These are phyloP conservation scores for Balanococcus diminutus DNA, from an alignment of 2,888 invertebrate species.

Conservation along the genomic window DNA sequence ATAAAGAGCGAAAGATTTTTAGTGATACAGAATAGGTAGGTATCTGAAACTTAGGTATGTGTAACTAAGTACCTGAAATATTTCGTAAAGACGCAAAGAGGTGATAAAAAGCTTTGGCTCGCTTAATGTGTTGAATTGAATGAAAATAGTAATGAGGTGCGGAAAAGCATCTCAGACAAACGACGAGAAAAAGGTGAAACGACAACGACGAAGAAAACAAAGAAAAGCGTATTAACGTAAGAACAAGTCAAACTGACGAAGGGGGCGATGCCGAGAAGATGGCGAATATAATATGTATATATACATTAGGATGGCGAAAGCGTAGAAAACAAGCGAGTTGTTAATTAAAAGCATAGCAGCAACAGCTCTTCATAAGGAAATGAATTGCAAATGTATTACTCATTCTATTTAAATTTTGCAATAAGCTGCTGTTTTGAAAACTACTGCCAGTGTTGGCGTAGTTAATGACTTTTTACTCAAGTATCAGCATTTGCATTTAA, in stretches of 20 bases:
- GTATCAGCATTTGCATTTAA: slow-evolving; percentile 55
- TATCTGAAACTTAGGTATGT: neutral
- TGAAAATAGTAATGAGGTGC: neutral
- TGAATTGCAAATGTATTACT: slow-evolving; percentile 53
- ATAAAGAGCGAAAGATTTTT: neutral
- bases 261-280: neutral
- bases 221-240: neutral
- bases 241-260: neutral
- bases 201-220: neutral
- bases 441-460: neutral
- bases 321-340: slow-evolving; percentile 36
- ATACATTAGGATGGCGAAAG: neutral
- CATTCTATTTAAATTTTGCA: slow-evolving; percentile 50
- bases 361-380: slow-evolving; percentile 49
- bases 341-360: slow-evolving; percentile 52
- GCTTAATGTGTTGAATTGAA: neutral
- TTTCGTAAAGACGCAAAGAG: neutral
- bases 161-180: neutral
- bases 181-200: neutral
- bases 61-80: too few relatives aligned
- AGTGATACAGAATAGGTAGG: too few relatives aligned
- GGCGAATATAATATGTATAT: neutral
- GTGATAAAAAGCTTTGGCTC: neutral
- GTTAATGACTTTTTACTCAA: slow-evolving; percentile 54
- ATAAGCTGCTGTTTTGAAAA: slow-evolving; percentile 54